Conservation (phyloP, 2,797 vertebrate species). For the Rhinoraja longicauda region DNA sequence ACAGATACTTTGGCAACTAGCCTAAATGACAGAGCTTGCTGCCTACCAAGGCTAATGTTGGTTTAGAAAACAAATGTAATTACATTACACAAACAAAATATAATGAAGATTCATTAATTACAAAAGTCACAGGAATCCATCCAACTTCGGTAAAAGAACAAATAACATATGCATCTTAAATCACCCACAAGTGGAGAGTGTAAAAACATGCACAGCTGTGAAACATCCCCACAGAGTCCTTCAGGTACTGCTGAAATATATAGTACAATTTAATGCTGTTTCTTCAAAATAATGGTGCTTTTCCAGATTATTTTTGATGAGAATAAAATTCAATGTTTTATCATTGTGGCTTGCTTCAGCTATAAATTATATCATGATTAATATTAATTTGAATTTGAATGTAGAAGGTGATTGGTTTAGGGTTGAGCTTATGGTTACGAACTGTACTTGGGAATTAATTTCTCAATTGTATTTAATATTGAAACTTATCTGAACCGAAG, state of each 20-base stretch:
- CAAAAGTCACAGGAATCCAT: constrained; percentile 43
- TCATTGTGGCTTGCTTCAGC: neutral
- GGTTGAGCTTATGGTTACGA: neutral
- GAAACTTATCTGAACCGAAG: neutral
- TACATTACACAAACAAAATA: constrained; percentile 65
- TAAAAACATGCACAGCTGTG: neutral
- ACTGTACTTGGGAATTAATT: constrained; percentile 27
- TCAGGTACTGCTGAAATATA: neutral
- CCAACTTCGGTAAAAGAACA: constrained; percentile 32
- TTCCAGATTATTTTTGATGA: neutral
- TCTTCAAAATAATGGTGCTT: neutral
- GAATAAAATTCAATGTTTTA: neutral
- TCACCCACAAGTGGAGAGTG: neutral
- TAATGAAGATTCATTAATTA: constrained; percentile 66
- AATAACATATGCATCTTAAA: constrained; percentile 30
- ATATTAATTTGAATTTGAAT: neutral
- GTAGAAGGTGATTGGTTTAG: neutral
- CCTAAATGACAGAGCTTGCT: constrained; percentile 51
- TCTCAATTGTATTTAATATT: constrained; percentile 6
- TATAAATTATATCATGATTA: neutral
- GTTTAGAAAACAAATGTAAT: constrained; percentile 60
- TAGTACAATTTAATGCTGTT: neutral
- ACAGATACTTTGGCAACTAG: constrained; percentile 57
- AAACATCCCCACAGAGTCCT: neutral
- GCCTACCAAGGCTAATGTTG: constrained; percentile 47